These are phyloP conservation scores for Cliona cf. orientalis DNA, from an alignment of 37 sponge, comb jelly and placozoan genomes.

Conservation along the genomic window DNA sequence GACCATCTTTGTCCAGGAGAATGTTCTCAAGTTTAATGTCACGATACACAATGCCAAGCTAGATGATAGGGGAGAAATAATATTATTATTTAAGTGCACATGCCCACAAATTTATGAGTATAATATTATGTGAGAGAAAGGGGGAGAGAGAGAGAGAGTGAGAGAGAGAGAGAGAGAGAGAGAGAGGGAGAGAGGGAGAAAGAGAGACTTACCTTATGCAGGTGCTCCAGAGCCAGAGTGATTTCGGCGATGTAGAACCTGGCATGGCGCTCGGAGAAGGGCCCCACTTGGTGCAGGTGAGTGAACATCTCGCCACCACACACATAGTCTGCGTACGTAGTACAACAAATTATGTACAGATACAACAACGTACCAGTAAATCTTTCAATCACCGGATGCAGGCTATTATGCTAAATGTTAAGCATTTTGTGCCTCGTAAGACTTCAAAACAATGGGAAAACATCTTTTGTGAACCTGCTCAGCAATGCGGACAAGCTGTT, in stretches of 20 bases:
- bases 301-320: slow-evolving; percentile 98
- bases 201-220: slow-evolving; percentile 80
- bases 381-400: too few relatives aligned
- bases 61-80: not conserved
- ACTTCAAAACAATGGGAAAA: too few relatives aligned
- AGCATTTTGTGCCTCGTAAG: too few relatives aligned
- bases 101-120: too few relatives aligned
- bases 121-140: not conserved
- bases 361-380: too few relatives aligned
- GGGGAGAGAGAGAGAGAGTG: not conserved
- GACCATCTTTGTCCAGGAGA: slow-evolving; percentile 89
- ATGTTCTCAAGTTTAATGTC: slow-evolving; percentile 98
- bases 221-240: slow-evolving; percentile 88
- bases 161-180: not conserved
- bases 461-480: too few relatives aligned
- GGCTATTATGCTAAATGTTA: too few relatives aligned
- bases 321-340: slow-evolving; percentile 83
- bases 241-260: slow-evolving; percentile 90
- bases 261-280: slow-evolving; percentile 81
- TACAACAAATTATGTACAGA: not conserved
- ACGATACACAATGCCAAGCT: slow-evolving; percentile 95
- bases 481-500: too few relatives aligned
- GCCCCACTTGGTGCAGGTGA: slow-evolving; percentile 85
- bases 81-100: too few relatives aligned
- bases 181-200: slow-evolving; percentile 13